Evolutionary conservation across 2,797 vertebrate genomes (phyloP), one percentile per base, ranked within the genome.

Genomic region (Acridotheres tristis): DNA sequence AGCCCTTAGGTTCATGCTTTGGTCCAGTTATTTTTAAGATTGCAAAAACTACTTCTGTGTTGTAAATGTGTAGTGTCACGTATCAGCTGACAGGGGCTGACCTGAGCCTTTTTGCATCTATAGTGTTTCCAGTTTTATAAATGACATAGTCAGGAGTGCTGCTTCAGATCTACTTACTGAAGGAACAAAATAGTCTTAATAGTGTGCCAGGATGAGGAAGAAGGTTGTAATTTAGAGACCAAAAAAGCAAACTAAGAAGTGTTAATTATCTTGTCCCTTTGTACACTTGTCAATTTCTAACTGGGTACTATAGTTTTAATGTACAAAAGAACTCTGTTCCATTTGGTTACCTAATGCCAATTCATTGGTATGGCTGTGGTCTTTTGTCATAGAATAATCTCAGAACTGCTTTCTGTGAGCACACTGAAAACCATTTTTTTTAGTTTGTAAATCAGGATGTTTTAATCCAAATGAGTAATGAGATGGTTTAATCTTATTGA

Each of bases 181-280:
- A 81, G 73, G 89, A 94, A 91, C 79, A 89, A 91, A 94, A 91
- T 90, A 89, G 57, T 85, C 63, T 85, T 93, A 82, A 87, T 32
- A 85, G 81, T 34, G 68, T 85, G 93, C 94, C 91, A 96, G 87
- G 7, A 13, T 38, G 71, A 80, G 38, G 38, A 92, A 57, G 88
- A 85, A 89, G 36, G 68, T 82, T 96, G 63, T 92, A 97, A 95
- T 95, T 94, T 94, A 83, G 86, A 82, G 55, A 87, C 92, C 87
- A 94, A 93, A 95, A 90, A 95, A 85, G 86, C 78, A 53, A 87
- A 83, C 26, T 13, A 78, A 69, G 67, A 88, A 83, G 61, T 67
- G 61, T 89, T 96, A 92, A 95, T 97, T 95, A 93, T 95, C 89
- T 92, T 62, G 54, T 92, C 68, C 40, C 58, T 89, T 96, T 92